Evolutionary conservation across 2,113 vertebrate genomes (phyloP).

Genomic region (Mormyrus lacerda): DNA sequence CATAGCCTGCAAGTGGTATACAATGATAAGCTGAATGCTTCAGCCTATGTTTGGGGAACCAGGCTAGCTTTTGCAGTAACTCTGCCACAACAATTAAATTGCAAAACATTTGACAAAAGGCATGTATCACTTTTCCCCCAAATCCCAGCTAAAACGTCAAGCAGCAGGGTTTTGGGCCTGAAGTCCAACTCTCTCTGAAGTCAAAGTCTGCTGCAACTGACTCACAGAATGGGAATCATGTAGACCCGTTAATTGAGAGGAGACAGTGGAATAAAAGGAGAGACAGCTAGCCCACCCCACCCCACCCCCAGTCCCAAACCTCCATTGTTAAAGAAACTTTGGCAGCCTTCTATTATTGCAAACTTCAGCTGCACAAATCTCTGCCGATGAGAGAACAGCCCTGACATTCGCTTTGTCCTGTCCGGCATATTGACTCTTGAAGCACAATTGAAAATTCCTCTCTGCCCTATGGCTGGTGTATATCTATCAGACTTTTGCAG

Average conservation of each 20-base stretch:
- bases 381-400: not conserved
- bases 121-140: not conserved
- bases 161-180: not conserved
- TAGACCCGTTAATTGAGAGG: not conserved
- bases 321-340: constrained; percentile 6
- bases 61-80: not conserved
- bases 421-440: not conserved
- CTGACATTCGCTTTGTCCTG: constrained; percentile 17
- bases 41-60: not conserved
- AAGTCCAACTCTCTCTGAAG: not conserved
- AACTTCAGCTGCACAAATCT: not conserved
- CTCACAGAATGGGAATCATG: not conserved
- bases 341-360: constrained; percentile 14
- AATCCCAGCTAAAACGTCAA: not conserved
- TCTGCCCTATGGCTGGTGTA: not conserved
- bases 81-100: not conserved
- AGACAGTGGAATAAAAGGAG: not conserved
- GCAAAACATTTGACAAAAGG: not conserved
- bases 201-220: not conserved
- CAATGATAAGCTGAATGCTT: not conserved
- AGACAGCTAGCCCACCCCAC: not conserved
- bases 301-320: not conserved
- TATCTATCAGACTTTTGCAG: not conserved
- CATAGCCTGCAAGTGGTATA: not conserved
- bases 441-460: not conserved